Conservation (phyloP, 2,797 vertebrate species). For the Lithobates pipiens region DNA sequence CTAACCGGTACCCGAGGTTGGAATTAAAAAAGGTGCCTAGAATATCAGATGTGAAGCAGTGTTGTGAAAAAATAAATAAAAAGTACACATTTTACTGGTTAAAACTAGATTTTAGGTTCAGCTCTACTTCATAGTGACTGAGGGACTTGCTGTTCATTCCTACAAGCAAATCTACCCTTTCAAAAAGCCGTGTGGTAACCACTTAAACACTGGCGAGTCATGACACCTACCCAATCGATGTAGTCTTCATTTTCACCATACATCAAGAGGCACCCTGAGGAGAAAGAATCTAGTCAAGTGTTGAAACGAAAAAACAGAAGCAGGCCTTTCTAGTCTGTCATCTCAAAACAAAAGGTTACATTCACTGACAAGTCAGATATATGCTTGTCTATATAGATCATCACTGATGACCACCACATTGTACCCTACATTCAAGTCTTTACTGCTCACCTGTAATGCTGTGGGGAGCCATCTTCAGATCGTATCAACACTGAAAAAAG, state of each 20-base stretch:
- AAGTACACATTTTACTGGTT: too few relatives aligned
- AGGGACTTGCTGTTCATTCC: too few relatives aligned
- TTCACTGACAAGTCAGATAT: conserved; percentile 57
- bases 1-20: too few relatives aligned
- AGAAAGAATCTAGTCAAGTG: not conserved
- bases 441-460: rapidly evolving
- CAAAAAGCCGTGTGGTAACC: too few relatives aligned
- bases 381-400: conserved; percentile 68
- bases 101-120: too few relatives aligned
- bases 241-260: not conserved
- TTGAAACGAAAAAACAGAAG: too few relatives aligned
- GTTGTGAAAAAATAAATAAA: too few relatives aligned
- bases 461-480: not conserved
- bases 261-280: not conserved
- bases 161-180: not conserved
- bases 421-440: rapidly evolving
- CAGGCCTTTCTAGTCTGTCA: too few relatives aligned
- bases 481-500: not conserved
- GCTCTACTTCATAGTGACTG: too few relatives aligned
- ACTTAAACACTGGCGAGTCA: too few relatives aligned
- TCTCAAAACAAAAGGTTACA: conserved; percentile 64
- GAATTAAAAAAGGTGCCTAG: too few relatives aligned
- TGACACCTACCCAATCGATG: not conserved
- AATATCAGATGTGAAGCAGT: too few relatives aligned
- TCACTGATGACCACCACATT: conserved; percentile 50